These are phyloP conservation scores for Ericerus pela DNA, from an alignment of 1,140 invertebrate species.

Conservation along the genomic window DNA sequence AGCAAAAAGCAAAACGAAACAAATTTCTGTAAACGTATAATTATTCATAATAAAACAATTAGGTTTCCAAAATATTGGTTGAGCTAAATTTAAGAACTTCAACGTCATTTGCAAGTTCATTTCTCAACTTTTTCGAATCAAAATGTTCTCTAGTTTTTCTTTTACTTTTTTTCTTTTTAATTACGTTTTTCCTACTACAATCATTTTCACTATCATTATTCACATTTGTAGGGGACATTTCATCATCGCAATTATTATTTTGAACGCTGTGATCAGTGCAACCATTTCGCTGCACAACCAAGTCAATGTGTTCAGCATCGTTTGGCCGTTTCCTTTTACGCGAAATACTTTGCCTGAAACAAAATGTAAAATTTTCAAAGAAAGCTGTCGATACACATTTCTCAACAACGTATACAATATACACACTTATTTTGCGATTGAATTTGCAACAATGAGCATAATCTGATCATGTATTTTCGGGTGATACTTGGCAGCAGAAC, in stretches of 20 bases:
- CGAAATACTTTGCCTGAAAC: neutral
- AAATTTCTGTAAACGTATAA: neutral
- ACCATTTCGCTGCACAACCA: neutral
- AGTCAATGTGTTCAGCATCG: neutral
- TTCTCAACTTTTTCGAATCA: neutral
- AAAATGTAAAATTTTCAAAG: neutral
- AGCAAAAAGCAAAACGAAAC: neutral
- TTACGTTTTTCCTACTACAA: no score
- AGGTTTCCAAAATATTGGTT: neutral
- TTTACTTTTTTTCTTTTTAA: slow-evolving; percentile 6
- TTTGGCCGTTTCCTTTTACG: neutral
- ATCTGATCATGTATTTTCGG: neutral
- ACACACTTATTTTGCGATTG: neutral
- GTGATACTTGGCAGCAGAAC: neutral
- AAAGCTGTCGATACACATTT: neutral
- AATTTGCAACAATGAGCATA: neutral
- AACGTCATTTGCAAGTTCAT: neutral
- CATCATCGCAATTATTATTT: neutral
- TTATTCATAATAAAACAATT: neutral
- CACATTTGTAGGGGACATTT: neutral
- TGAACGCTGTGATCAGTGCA: neutral
- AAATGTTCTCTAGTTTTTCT: slow-evolving; percentile 5
- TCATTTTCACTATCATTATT: neutral
- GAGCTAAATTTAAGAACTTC: slow-evolving; percentile 4
- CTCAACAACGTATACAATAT: neutral